Conservation (phyloP, 2,888 invertebrate species). For the Xestia c-nigrum region DNA sequence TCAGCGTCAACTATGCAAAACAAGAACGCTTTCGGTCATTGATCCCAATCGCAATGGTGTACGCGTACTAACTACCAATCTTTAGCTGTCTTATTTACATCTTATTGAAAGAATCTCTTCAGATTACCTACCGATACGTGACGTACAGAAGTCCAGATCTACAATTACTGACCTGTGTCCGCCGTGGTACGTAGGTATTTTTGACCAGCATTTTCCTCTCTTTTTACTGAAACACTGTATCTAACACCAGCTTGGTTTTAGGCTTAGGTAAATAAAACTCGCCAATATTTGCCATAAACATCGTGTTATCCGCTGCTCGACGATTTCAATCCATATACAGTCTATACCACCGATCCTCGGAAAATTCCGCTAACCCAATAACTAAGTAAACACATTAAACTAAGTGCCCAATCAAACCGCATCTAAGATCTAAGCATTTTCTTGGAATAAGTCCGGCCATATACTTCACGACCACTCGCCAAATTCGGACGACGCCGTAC, state of each 20-base stretch:
- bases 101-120: not conserved
- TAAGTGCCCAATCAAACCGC: conserved; percentile 34
- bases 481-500: conserved; percentile 63
- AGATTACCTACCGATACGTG: not conserved
- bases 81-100: not conserved
- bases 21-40: conserved; percentile 12
- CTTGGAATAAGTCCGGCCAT: conserved; percentile 60
- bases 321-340: conserved; percentile 22
- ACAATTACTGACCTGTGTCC: too few relatives aligned
- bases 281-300: not conserved
- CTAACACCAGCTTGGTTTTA: too few relatives aligned
- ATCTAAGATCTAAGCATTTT: conserved; percentile 39
- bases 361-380: conserved; percentile 46
- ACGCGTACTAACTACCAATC: not conserved
- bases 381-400: conserved; percentile 19
- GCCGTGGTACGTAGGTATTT: too few relatives aligned
- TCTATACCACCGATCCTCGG: conserved; percentile 8
- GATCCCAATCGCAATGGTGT: not conserved
- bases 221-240: too few relatives aligned
- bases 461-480: conserved; percentile 61
- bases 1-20: not conserved
- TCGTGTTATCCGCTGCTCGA: not conserved
- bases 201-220: too few relatives aligned
- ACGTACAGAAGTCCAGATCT: not conserved
- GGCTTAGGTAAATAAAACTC: not conserved